A percentile compares a stretch with the other conserved stretches of the same genome.
Evolutionary conservation across 2,797 vertebrate genomes (phyloP).

Genomic region (Antennarius maculatus): DNA sequence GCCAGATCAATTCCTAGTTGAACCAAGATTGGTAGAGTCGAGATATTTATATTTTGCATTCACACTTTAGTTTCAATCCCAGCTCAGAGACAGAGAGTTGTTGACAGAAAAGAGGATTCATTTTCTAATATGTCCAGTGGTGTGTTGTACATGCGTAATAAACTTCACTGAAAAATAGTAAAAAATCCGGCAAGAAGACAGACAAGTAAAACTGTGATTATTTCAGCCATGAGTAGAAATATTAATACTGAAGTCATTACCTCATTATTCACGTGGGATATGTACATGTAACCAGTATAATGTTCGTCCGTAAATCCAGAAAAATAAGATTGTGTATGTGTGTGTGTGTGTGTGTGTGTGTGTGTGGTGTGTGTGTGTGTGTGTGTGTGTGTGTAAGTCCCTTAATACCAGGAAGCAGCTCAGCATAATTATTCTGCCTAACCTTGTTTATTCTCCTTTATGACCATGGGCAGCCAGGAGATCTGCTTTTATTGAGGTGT

Average conservation of each 20-base stretch:
- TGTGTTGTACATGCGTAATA: no score
- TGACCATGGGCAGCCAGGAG: conserved; percentile 68
- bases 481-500: conserved; percentile 76
- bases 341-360: not conserved
- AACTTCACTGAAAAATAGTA: no score
- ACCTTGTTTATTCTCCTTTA: conserved; percentile 76
- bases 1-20: not conserved
- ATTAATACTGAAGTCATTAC: conserved; percentile 7
- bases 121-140: conserved; percentile 7
- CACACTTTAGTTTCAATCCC: conserved; percentile 22
- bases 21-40: not conserved
- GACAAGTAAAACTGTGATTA: not conserved
- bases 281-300: conserved; percentile 17
- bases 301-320: conserved; percentile 7
- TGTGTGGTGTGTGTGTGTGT: conserved; percentile 10
- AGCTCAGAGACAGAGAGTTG: not conserved
- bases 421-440: conserved; percentile 71
- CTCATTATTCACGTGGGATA: conserved; percentile 12
- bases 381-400: conserved; percentile 24
- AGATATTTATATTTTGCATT: conserved; percentile 9
- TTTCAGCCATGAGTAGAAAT: conserved; percentile 7
- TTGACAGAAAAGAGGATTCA: conserved; percentile 6
- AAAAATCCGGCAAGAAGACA: not conserved
- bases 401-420: conserved; percentile 75
- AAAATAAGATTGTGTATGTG: conserved; percentile 29